These are phyloP conservation scores for Micrasema longulum DNA, from an alignment of 1,140 invertebrate genomes.

Conservation along the genomic window DNA sequence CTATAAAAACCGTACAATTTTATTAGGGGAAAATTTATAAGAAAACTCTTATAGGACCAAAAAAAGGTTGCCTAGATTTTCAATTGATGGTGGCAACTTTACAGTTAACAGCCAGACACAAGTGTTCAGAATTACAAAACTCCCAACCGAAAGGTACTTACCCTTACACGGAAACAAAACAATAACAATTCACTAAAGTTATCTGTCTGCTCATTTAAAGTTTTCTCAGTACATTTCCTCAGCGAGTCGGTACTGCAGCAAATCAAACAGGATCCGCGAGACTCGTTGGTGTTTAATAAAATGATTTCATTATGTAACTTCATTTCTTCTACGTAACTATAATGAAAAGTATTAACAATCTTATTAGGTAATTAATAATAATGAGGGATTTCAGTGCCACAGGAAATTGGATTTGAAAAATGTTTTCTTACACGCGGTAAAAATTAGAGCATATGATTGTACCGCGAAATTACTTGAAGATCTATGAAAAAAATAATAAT, in stretches of 20 bases:
- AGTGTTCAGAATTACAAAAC: background rate
- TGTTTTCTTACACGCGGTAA: too few species aligned
- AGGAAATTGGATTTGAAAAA: too few species aligned
- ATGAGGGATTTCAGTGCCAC: too few species aligned
- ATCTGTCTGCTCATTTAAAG: conserved; percentile 1
- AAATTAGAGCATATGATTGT: too few species aligned
- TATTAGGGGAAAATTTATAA: too few species aligned
- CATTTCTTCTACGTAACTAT: conserved; percentile 1
- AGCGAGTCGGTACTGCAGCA: background rate
- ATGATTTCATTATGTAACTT: conserved; percentile 5
- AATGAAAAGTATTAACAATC: background rate
- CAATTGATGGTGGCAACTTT: background rate
- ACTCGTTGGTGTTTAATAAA: background rate
- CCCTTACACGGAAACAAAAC: conserved; percentile 35
- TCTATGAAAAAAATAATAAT: too few species aligned
- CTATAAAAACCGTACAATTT: too few species aligned
- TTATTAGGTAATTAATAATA: background rate
- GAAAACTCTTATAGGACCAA: too few species aligned
- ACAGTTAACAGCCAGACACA: background rate
- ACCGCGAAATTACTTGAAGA: too few species aligned
- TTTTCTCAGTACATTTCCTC: background rate
- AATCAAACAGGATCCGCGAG: background rate
- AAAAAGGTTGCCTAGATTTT: background rate
- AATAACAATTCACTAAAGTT: conserved; percentile 21
- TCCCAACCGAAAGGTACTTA: conserved; percentile 4